Base-by-base conservation (phyloP, 2,113 vertebrate genomes). In the Oenanthe oenanthe region DNA sequence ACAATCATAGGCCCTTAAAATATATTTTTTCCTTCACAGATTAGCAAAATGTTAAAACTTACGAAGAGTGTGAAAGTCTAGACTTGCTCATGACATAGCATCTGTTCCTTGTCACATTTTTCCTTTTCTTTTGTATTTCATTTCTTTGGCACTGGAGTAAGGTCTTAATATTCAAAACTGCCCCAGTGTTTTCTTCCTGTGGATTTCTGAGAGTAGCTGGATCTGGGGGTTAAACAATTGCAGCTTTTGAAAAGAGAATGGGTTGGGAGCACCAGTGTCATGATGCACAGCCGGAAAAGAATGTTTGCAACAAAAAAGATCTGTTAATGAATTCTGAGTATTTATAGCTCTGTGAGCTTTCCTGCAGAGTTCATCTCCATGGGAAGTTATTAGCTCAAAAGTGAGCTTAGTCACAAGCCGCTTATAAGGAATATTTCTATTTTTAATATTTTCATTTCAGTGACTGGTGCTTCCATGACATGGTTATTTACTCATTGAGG, bases 371-470 rank as follows among this genome's bases (percentile, higher is more conserved):
- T 90, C 76, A 81, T 95, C 85, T 92, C 91, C 85, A 93, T 85
- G 92, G 91, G 94, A 96, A 93, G 94, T 95, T 94, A 96, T 96
- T 96, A 94, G 95, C 88, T 96, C 95, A 94, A 94, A 94, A 93
- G 91, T 94, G 80, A 93, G 90, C 92, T 96, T 97, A 96, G 95
- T 97, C 93, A 96, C 92, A 96, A 93, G 93, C 88, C 0, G 25
- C 92, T 96, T 96, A 92, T 36, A 61, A 53, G 75, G 79, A 94
- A 90, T 95, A 96, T 97, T 95, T 94, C 95, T 96, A 90, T 96
- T 96, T 96, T 84, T 97, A 93, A 93, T 83, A 85, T 62, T 77
- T 57, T 83, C 40, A 34, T 94, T 63, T 77, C 78, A 29, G 75
- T 66, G 67, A 22, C 48, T 62, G 56, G 24, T 77, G 26, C 71